phyloP scores from a whole-genome alignment of 2,797 vertebrate species.

The Heteromormyrus szaboi region DNA sequence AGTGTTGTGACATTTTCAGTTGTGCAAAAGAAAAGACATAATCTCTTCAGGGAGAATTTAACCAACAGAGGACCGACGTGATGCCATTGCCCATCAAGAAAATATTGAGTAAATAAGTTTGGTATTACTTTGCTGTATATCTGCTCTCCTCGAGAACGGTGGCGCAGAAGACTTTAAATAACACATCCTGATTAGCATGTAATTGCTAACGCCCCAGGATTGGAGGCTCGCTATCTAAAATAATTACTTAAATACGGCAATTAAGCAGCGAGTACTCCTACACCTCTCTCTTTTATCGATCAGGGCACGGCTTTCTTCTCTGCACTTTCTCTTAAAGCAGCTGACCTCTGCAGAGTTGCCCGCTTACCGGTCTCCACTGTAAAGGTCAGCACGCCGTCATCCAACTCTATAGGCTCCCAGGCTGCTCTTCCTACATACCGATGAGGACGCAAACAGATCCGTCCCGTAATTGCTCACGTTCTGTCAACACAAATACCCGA shows the following conservation, averaged over 20 bases:
- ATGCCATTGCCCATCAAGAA: background rate
- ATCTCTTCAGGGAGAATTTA: background rate
- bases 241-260: background rate
- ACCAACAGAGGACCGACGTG: background rate
- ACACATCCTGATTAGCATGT: slow-evolving; percentile 1
- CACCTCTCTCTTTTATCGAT: background rate
- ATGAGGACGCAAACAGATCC: background rate
- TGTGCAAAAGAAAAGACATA: background rate
- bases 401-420: background rate
- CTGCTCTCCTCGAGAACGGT: background rate
- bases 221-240: slow-evolving; percentile 4
- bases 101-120: background rate
- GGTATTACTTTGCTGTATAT: background rate
- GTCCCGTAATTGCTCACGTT: background rate
- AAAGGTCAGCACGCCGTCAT: background rate
- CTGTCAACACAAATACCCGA: background rate
- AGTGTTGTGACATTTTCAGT: background rate
- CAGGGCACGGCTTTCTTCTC: background rate
- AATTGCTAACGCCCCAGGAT: slow-evolving; percentile 1
- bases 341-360: background rate
- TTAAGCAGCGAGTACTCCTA: background rate
- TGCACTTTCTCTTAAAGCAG: background rate
- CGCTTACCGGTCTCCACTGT: background rate
- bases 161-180: background rate
- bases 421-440: background rate